Evolutionary conservation across 2,113 vertebrate species (phyloP).

Genomic region (Rhineura floridana): DNA sequence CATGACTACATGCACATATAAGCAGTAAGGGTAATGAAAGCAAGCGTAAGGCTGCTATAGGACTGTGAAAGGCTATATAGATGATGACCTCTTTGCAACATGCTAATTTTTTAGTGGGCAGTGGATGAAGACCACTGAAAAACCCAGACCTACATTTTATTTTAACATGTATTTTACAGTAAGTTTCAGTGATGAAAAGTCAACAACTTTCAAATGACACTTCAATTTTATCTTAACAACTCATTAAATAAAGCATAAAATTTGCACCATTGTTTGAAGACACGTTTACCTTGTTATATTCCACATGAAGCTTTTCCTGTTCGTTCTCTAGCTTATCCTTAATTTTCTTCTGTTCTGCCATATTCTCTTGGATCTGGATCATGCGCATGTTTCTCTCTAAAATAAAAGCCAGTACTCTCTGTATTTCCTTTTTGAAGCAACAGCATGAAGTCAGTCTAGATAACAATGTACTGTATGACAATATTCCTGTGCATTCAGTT

Average conservation of each 20-base stretch:
- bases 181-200: background rate
- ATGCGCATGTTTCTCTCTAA: slow-evolving; percentile 99
- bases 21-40: background rate
- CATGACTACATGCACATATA: background rate
- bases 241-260: background rate
- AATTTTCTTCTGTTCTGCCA: slow-evolving; percentile 96
- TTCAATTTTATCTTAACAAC: background rate
- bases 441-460: background rate
- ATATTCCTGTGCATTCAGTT: accelerated
- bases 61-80: background rate
- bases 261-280: background rate
- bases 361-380: slow-evolving; percentile 99
- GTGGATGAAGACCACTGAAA: background rate
- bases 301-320: slow-evolving; percentile 96
- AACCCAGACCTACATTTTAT: accelerated
- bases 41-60: background rate
- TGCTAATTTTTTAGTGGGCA: background rate
- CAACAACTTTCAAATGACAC: background rate
- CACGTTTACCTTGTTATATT: slow-evolving; percentile 92
- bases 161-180: background rate
- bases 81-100: background rate
- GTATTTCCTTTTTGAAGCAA: background rate
- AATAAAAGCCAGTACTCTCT: slow-evolving; percentile 61
- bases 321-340: slow-evolving; percentile 98
- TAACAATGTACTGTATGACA: background rate